Percentiles rank a stretch among this genome's conserved stretches.
phyloP scores from a whole-genome alignment of 2,888 invertebrate genomes.

The Synanthedon myopaeformis region DNA sequence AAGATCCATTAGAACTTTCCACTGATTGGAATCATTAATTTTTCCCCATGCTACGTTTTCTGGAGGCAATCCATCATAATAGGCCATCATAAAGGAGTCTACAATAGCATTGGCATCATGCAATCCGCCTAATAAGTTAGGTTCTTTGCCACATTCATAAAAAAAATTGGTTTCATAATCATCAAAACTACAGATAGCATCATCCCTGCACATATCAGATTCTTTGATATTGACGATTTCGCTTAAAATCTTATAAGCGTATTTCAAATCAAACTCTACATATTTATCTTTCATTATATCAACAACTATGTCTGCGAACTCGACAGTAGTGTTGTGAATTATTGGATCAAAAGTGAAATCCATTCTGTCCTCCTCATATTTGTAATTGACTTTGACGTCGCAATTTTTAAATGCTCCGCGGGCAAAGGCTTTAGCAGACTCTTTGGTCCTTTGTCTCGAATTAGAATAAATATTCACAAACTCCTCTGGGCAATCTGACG shows the following conservation, averaged over 20 bases:
- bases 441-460: slow-evolving; percentile 33
- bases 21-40: slow-evolving; percentile 24
- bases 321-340: slow-evolving; percentile 22
- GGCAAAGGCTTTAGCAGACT: slow-evolving; percentile 35
- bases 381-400: slow-evolving; percentile 23
- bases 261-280: slow-evolving; percentile 17
- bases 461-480: slow-evolving; percentile 39
- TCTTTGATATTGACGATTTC: slow-evolving; percentile 33
- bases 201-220: slow-evolving; percentile 28
- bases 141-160: slow-evolving; percentile 27
- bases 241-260: slow-evolving; percentile 26
- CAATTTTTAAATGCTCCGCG: slow-evolving; percentile 36
- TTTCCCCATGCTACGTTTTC: slow-evolving; percentile 45
- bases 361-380: slow-evolving; percentile 17
- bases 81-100: slow-evolving; percentile 48
- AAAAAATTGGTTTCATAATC: slow-evolving; percentile 20
- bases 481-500: slow-evolving; percentile 25
- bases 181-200: slow-evolving; percentile 30
- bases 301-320: slow-evolving; percentile 17
- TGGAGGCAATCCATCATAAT: slow-evolving; percentile 35
- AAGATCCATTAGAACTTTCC: slow-evolving; percentile 28
- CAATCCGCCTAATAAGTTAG: slow-evolving; percentile 34
- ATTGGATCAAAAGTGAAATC: slow-evolving; percentile 38
- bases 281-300: slow-evolving; percentile 33
- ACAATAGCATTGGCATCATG: slow-evolving; percentile 26